Evolutionary conservation across 2,113 vertebrate species (phyloP), one percentile per base, ranked within the genome.

Genomic region (Fulica atra): DNA sequence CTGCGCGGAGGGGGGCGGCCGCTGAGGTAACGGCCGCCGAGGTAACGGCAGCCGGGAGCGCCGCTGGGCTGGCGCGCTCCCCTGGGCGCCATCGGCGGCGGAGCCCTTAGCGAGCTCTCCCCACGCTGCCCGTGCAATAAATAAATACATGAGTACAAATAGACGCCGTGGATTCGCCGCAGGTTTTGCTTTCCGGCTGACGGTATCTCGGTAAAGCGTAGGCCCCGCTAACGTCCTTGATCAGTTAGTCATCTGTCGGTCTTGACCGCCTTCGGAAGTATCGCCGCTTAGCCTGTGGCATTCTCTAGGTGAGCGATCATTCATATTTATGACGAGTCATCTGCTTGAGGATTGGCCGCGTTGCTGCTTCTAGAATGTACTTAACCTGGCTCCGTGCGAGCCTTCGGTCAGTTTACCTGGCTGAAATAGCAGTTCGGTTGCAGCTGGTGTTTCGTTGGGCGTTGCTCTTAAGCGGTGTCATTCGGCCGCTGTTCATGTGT

Each of bases 351-450:
- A 48, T 64, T 64, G 90, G 65, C 57, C 46, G 77, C 74, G 11
- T 25, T 60, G 64, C 21, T 57, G 73, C 48, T 96, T 97, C 89
- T 93, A 81, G 94, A 96, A 92, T 54, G 61, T 88, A 5, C 89
- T 48, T 83, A 48, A 72, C 53, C 11, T 83, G 72, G 81, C n/a
- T 70, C 53, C 26, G 2, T 4, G 5, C 18, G 6, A 38, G 21
- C 21, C 71, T 24, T 53, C 6, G 4, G 54, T 36, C 38, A 1
- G 1, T 71, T 38, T 78, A 60, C 16, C 40, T n/a, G 38, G 57
- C 33, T 33, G 5, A 69, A 51, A 16, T 3, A 68, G 51, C 29
- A 3, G 16, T 33, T 64, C 13, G 0, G 6, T 11, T 50, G 17
- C 63, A 40, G 80, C 33, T 38, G 28, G 14, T 4, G 28, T 8